phyloP scores from a whole-genome alignment of 1,140 invertebrate species.

The Eubasilissa regina region DNA sequence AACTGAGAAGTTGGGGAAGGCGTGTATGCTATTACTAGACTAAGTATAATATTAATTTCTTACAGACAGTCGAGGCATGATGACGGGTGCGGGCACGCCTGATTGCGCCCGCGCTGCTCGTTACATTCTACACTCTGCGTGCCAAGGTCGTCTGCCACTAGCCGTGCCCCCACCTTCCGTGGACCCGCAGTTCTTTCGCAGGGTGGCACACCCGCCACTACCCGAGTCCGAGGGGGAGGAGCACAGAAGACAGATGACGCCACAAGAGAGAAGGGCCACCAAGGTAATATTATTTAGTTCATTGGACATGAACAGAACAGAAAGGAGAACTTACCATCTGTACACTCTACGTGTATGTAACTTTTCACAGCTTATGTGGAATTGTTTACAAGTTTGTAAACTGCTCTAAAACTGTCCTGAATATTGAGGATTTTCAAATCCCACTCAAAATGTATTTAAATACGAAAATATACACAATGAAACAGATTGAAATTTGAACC shows the following conservation, averaged over 20 bases:
- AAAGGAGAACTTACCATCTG: too few relatives aligned
- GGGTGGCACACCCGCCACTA: constrained; percentile 67
- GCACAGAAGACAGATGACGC: constrained; percentile 67
- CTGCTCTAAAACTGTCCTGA: too few relatives aligned
- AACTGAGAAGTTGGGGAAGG: too few relatives aligned
- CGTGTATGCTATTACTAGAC: too few relatives aligned
- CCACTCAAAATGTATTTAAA: too few relatives aligned
- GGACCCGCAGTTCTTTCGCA: constrained; percentile 54
- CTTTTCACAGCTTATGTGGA: too few relatives aligned
- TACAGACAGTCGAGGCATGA: constrained; percentile 92
- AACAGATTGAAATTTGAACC: too few relatives aligned
- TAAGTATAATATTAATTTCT: constrained; percentile 55
- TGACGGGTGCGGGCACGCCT: constrained; percentile 95
- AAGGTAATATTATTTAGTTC: constrained; percentile 64
- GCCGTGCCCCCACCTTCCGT: constrained; percentile 87
- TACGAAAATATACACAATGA: too few relatives aligned
- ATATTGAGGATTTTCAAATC: too few relatives aligned
- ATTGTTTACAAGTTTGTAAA: too few relatives aligned
- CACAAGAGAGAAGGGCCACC: constrained; percentile 72
- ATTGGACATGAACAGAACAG: background rate
- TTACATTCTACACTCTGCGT: constrained; percentile 94
- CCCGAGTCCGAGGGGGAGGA: constrained; percentile 74
- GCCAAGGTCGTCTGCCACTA: constrained; percentile 90
- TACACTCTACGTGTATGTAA: too few relatives aligned
- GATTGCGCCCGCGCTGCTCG: constrained; percentile 93